Evolutionary conservation across 2,888 invertebrate genomes (phyloP).

Genomic region (Petrolisthes cinctipes): DNA sequence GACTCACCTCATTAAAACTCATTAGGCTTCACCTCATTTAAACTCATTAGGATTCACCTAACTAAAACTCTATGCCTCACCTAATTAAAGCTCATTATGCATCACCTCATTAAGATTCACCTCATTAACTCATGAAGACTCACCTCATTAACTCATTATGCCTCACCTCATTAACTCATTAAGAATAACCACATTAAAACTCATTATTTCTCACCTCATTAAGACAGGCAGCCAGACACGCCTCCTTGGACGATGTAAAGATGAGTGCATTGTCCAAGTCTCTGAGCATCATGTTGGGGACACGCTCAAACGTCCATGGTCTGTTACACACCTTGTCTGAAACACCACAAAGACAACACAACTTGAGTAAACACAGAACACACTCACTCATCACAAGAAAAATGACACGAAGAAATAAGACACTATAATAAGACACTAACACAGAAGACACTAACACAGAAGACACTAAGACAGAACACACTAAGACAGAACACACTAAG

Average conservation of each 20-base stretch:
- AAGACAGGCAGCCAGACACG: slow-evolving; percentile 90
- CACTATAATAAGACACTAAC: too few relatives aligned
- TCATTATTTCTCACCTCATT: slow-evolving; percentile 78
- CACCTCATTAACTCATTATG: not conserved
- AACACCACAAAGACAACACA: not conserved
- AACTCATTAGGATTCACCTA: not conserved
- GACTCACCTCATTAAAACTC: slow-evolving; percentile 17
- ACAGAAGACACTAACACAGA: too few relatives aligned
- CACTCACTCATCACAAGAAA: too few relatives aligned
- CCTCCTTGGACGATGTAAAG: slow-evolving; percentile 93
- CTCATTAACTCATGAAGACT: not conserved
- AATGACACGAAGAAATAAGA: too few relatives aligned
- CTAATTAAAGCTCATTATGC: not conserved
- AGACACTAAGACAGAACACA: too few relatives aligned
- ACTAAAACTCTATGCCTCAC: not conserved
- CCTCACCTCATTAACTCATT: slow-evolving; percentile 76
- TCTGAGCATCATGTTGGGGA: slow-evolving; percentile 91
- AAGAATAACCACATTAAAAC: slow-evolving; percentile 70
- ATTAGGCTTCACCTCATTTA: not conserved
- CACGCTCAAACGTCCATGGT: slow-evolving; percentile 93
- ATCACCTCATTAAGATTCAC: not conserved
- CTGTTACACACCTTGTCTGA: slow-evolving; percentile 88
- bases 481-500: too few relatives aligned
- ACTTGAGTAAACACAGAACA: too few relatives aligned
- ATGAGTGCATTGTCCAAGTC: slow-evolving; percentile 92